phyloP scores from a whole-genome alignment of 2,113 vertebrate species.

The Poeciliopsis retropinna region DNA sequence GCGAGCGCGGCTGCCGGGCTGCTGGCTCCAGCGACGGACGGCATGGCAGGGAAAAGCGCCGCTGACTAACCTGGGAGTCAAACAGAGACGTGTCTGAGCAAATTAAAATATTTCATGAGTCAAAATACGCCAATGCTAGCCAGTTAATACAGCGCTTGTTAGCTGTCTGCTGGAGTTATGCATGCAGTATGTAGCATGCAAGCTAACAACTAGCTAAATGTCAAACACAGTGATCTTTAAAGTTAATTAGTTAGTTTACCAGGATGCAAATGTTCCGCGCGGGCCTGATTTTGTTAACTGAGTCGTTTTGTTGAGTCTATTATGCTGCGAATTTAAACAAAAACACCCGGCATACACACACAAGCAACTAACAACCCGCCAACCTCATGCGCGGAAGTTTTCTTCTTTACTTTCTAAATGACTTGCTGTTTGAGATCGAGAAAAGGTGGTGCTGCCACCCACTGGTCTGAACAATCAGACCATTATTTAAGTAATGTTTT shows the following conservation, averaged over 20 bases:
- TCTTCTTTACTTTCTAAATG: constrained; percentile 43
- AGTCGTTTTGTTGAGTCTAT: background rate
- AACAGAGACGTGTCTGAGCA: background rate
- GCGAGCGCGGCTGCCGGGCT: constrained; percentile 78
- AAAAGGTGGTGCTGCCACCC: constrained; percentile 22
- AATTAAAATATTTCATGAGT: background rate
- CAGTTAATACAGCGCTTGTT: constrained; percentile 10
- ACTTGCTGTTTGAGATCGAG: background rate
- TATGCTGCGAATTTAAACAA: constrained; percentile 17
- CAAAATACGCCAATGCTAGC: background rate
- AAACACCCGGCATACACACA: background rate
- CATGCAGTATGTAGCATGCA: constrained; percentile 27
- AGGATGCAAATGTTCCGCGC: constrained; percentile 11
- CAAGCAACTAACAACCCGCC: constrained; percentile 57
- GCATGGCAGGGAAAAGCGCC: constrained; percentile 77
- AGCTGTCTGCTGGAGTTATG: constrained; percentile 10
- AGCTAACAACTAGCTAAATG: constrained; percentile 43
- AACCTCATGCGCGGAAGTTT: constrained; percentile 66
- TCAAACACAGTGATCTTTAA: constrained; percentile 9
- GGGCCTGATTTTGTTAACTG: background rate
- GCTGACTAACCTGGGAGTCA: constrained; percentile 3
- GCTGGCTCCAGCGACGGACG: constrained; percentile 78
- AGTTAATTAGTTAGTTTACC: constrained; percentile 35
- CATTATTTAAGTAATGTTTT: background rate
- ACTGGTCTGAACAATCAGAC: background rate